Percentiles rank a stretch among this genome's conserved stretches.
Conservation (phyloP, 2,797 vertebrate genomes). For the Cuniculus paca region DNA sequence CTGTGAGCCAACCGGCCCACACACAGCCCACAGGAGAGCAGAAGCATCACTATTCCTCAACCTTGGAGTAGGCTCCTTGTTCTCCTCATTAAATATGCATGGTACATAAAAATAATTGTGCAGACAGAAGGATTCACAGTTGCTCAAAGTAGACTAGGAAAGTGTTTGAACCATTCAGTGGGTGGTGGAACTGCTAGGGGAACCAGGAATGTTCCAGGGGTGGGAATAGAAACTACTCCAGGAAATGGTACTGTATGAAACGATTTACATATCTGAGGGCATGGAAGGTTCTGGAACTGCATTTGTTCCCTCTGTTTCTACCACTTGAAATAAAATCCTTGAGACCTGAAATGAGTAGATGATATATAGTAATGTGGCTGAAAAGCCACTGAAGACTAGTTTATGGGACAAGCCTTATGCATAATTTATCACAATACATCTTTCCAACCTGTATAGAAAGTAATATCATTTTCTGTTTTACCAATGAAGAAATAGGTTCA, state of each 20-base stretch:
- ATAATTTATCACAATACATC: conserved; percentile 23
- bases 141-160: conserved; percentile 73
- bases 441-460: background rate
- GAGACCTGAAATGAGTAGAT: conserved; percentile 25
- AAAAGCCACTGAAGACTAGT: conserved; percentile 19
- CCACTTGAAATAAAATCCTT: background rate
- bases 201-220: conserved; percentile 67
- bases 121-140: conserved; percentile 80
- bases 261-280: conserved; percentile 42
- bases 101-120: conserved; percentile 78
- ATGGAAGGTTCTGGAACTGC: conserved; percentile 56
- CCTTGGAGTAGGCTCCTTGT: conserved; percentile 47
- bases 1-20: background rate
- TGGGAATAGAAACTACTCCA: conserved; percentile 75
- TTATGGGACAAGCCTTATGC: background rate
- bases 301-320: conserved; percentile 27
- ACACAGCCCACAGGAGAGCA: background rate
- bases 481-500: conserved; percentile 35
- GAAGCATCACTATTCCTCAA: background rate
- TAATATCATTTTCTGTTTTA: background rate
- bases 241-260: conserved; percentile 54
- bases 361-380: background rate
- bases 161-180: conserved; percentile 71
- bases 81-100: conserved; percentile 64
- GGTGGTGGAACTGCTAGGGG: conserved; percentile 60